These are phyloP conservation scores for Cheilosia pagana DNA, from an alignment of 2,888 invertebrate species.

Conservation along the genomic window DNA sequence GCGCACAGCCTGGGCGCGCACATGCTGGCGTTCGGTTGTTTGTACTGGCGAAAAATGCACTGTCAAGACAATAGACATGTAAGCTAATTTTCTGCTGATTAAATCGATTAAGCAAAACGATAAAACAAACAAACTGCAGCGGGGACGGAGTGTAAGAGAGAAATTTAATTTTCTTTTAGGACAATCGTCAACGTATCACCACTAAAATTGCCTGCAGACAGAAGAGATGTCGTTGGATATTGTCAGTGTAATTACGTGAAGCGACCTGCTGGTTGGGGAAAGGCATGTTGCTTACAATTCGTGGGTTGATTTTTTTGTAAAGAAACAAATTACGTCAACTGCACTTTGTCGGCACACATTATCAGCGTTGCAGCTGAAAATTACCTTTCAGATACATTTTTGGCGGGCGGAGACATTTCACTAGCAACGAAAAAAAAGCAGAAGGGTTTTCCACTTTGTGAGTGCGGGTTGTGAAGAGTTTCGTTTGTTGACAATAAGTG, in stretches of 20 bases:
- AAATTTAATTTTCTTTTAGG: constrained; percentile 43
- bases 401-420: neutral
- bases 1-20: neutral
- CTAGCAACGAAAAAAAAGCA: neutral
- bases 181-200: neutral
- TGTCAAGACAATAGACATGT: constrained; percentile 34
- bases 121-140: constrained; percentile 24
- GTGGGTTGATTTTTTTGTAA: neutral
- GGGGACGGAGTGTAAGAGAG: neutral
- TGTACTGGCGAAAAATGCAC: constrained; percentile 14
- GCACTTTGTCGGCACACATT: constrained; percentile 26
- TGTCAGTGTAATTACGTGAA: constrained; percentile 21
- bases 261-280: constrained; percentile 35
- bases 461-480: neutral
- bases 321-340: constrained; percentile 20
- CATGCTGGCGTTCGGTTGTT: constrained; percentile 1
- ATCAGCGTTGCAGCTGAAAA: neutral
- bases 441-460: neutral
- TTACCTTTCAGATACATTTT: constrained; percentile 22
- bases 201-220: neutral
- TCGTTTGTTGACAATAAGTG: neutral
- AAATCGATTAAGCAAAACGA: constrained; percentile 22
- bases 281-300: constrained; percentile 10
- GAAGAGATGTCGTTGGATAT: constrained; percentile 1
- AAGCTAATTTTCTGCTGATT: constrained; percentile 58